These are phyloP conservation scores for Cephus rjabovi DNA, from an alignment of 2,888 invertebrate genomes.

Conservation along the genomic window DNA sequence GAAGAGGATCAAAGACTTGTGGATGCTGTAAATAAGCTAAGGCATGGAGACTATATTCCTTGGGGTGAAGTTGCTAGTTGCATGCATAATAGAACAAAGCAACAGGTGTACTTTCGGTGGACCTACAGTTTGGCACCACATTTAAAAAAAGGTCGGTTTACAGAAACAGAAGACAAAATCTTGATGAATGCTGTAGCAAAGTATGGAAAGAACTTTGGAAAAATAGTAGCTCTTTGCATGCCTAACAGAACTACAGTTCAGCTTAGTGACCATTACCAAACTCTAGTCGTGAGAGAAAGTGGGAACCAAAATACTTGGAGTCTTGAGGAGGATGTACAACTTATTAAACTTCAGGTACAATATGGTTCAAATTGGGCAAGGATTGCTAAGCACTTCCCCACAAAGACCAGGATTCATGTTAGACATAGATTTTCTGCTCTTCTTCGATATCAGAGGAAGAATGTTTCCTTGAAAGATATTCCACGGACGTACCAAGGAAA, in stretches of 20 bases:
- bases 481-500: slow-evolving; percentile 20
- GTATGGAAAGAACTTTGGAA: slow-evolving; percentile 73
- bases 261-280: slow-evolving; percentile 72
- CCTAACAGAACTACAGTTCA: slow-evolving; percentile 74
- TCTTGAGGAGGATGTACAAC: slow-evolving; percentile 73
- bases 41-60: slow-evolving; percentile 76
- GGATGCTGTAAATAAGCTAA: slow-evolving; percentile 73
- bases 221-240: slow-evolving; percentile 71
- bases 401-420: slow-evolving; percentile 71
- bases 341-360: slow-evolving; percentile 64
- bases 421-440: slow-evolving; percentile 73
- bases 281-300: slow-evolving; percentile 64
- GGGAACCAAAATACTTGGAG: slow-evolving; percentile 71
- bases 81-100: slow-evolving; percentile 74
- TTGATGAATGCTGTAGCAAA: slow-evolving; percentile 73
- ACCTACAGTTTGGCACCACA: slow-evolving; percentile 65
- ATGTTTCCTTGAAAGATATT: slow-evolving; percentile 28
- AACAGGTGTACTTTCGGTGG: slow-evolving; percentile 73
- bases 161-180: slow-evolving; percentile 75
- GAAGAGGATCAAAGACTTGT: slow-evolving; percentile 77
- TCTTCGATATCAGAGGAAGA: slow-evolving; percentile 34
- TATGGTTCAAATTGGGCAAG: slow-evolving; percentile 68
- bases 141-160: slow-evolving; percentile 74
- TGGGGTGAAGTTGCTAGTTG: slow-evolving; percentile 78
- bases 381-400: slow-evolving; percentile 69